Conservation (phyloP, 2,888 invertebrate species). For the Athalia rosae region DNA sequence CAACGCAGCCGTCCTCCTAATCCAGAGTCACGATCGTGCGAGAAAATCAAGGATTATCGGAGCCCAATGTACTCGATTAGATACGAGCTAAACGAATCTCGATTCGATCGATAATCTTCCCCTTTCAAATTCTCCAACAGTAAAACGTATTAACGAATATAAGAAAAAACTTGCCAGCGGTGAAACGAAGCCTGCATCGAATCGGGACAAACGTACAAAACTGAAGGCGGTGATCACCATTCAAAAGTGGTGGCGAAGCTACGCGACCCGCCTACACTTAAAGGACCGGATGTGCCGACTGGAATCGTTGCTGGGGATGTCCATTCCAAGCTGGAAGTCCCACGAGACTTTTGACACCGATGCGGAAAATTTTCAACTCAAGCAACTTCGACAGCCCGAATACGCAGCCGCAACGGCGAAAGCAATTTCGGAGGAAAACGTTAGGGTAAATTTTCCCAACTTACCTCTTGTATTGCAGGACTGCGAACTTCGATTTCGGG, state of each 20-base stretch:
- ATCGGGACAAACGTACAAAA: conserved; percentile 46
- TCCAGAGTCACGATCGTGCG: conserved; percentile 65
- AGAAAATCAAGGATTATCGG: conserved; percentile 56
- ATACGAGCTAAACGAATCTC: too few relatives aligned
- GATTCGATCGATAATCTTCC: too few relatives aligned
- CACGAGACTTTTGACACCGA: conserved; percentile 74
- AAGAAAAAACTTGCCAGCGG: conserved; percentile 52
- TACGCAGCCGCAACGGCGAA: conserved; percentile 74
- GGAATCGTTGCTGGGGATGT: conserved; percentile 77
- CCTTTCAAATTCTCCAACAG: conserved; percentile 45
- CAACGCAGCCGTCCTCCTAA: conserved; percentile 54
- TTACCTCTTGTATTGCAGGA: background rate
- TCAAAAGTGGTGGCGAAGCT: conserved; percentile 74
- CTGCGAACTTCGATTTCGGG: background rate
- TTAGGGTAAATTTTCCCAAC: conserved; percentile 54
- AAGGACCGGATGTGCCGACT: conserved; percentile 72
- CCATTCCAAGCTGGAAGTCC: conserved; percentile 75
- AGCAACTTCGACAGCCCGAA: conserved; percentile 69
- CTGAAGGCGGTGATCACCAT: conserved; percentile 67
- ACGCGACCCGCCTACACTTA: conserved; percentile 72
- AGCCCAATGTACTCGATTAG: background rate
- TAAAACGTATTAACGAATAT: conserved; percentile 51
- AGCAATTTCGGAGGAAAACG: conserved; percentile 54
- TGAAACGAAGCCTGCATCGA: conserved; percentile 48
- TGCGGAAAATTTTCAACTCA: conserved; percentile 65